Percentiles rank a stretch among this genome's conserved stretches.
These are phyloP conservation scores for Hymenopus coronatus DNA, from an alignment of 2,888 invertebrate genomes.

Conservation along the genomic window DNA sequence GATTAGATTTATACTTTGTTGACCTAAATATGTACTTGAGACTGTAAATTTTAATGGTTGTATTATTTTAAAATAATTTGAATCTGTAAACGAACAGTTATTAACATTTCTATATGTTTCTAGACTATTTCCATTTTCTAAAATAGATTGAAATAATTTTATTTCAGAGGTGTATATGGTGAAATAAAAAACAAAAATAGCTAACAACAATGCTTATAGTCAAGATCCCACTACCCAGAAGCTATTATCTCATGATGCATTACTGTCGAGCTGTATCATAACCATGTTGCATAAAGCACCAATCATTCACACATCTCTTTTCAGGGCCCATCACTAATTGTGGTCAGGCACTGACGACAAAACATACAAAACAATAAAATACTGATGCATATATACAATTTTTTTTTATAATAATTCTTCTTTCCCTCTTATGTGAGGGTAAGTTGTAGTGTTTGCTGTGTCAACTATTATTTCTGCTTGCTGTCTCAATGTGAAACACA, in stretches of 20 bases:
- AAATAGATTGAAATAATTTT: not conserved
- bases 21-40: not conserved
- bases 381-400: conserved; percentile 22
- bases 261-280: conserved; percentile 2
- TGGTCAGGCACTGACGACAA: conserved; percentile 23
- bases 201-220: not conserved
- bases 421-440: not conserved
- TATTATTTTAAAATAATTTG: not conserved
- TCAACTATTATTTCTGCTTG: not conserved
- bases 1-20: not conserved
- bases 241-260: not conserved
- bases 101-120: not conserved
- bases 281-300: conserved; percentile 24
- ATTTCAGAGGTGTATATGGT: not conserved
- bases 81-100: not conserved
- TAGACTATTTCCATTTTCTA: not conserved
- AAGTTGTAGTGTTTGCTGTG: not conserved
- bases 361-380: conserved; percentile 18
- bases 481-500: not conserved
- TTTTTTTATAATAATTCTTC: not conserved
- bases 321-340: conserved; percentile 13
- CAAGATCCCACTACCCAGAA: not conserved
- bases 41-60: too few relatives aligned
- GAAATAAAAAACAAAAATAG: not conserved
- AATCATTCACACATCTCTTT: conserved; percentile 12